These are phyloP conservation scores for Tanaodytes sp. DNA, from an alignment of 2,888 invertebrate genomes.

Conservation along the genomic window DNA sequence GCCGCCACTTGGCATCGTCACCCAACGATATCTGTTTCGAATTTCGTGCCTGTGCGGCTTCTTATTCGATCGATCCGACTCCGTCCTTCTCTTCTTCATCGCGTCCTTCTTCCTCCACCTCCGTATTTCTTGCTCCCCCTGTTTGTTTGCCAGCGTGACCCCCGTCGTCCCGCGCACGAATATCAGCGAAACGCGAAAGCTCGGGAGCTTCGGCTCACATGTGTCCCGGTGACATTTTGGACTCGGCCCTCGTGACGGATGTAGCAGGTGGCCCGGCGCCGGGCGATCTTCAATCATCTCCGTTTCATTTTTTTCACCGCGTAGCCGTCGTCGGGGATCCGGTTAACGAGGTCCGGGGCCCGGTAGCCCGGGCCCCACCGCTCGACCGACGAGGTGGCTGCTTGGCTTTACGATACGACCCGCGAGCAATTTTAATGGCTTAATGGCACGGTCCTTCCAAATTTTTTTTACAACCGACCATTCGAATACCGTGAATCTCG, in stretches of 20 bases:
- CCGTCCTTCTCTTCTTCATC: constrained; percentile 28
- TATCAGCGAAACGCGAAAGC: constrained; percentile 41
- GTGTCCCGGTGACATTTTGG: constrained; percentile 54
- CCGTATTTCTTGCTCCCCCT: constrained; percentile 9
- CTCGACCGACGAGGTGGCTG: constrained; percentile 40
- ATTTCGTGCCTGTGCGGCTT: constrained; percentile 53
- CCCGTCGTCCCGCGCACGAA: constrained; percentile 35
- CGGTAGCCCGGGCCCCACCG: constrained; percentile 40
- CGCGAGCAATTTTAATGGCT: constrained; percentile 49
- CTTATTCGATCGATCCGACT: constrained; percentile 52
- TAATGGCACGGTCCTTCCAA: constrained; percentile 48
- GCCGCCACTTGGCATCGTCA: constrained; percentile 43
- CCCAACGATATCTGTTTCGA: constrained; percentile 49
- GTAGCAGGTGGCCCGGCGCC: constrained; percentile 48
- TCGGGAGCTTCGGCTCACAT: constrained; percentile 48
- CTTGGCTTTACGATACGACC: constrained; percentile 40
- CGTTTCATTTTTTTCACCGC: constrained; percentile 45
- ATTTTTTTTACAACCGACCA: constrained; percentile 36
- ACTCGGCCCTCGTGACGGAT: constrained; percentile 48
- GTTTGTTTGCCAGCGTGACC: constrained; percentile 24
- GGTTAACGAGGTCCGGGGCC: constrained; percentile 49
- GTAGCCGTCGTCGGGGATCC: constrained; percentile 41
- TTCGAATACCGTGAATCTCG: constrained; percentile 43
- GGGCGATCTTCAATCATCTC: constrained; percentile 51
- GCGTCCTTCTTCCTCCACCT: constrained; percentile 6